These are phyloP conservation scores for Melopsittacus undulatus DNA, from an alignment of 2,797 vertebrate genomes.

Conservation along the genomic window DNA sequence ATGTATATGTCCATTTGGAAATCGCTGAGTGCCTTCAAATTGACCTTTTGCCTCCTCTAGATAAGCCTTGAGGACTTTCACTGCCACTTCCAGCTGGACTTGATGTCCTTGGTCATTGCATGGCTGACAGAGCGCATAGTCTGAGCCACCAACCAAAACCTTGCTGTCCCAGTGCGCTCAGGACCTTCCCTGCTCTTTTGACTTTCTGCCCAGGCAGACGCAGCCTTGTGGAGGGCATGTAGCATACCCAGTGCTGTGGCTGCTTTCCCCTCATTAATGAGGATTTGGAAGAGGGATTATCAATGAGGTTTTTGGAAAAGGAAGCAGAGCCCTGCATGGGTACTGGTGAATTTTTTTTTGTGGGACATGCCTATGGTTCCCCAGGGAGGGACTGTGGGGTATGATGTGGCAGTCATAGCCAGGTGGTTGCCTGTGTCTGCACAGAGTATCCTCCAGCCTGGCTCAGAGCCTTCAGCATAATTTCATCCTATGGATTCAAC, in stretches of 20 bases:
- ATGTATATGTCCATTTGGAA: background rate
- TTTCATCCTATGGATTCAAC: background rate
- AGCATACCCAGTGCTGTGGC: background rate
- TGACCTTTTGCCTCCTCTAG: background rate
- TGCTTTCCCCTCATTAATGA: background rate
- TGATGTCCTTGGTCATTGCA: background rate
- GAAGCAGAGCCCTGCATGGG: background rate
- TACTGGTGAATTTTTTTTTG: background rate
- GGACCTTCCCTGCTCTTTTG: background rate
- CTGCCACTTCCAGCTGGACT: background rate
- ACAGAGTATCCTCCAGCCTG: background rate
- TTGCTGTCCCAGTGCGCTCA: background rate
- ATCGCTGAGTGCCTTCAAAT: background rate
- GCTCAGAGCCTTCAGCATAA: background rate
- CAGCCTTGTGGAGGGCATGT: background rate
- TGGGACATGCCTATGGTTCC: background rate
- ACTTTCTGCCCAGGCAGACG: background rate
- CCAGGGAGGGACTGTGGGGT: background rate
- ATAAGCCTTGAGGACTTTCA: background rate
- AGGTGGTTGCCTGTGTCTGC: background rate
- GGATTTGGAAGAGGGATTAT: background rate
- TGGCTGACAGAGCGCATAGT: background rate
- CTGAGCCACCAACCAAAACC: background rate
- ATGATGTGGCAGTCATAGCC: background rate
- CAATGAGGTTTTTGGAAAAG: background rate